Evolutionary conservation across 2,888 invertebrate genomes (phyloP).

Genomic region (Epirrhoe tristata): DNA sequence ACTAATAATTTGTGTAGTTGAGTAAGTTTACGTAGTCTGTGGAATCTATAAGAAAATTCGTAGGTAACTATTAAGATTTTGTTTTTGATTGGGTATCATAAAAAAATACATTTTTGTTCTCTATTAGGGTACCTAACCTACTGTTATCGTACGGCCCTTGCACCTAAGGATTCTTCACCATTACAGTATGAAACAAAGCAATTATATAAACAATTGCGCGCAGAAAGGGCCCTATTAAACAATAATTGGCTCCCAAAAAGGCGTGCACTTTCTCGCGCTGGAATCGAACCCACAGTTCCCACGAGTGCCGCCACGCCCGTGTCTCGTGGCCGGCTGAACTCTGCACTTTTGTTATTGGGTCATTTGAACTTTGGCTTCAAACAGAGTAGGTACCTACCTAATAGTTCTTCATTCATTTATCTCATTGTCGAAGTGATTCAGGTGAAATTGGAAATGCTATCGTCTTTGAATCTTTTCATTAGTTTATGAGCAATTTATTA

Average conservation of each 20-base stretch:
- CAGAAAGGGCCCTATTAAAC: constrained; percentile 38
- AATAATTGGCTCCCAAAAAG: constrained; percentile 52
- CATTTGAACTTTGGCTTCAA: constrained; percentile 11
- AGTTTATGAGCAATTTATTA: too few species aligned
- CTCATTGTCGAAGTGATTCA: background rate
- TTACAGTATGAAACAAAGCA: constrained; percentile 21
- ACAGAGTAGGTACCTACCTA: background rate
- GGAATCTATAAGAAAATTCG: too few species aligned
- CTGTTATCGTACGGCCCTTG: too few species aligned
- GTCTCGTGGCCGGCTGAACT: constrained; percentile 28
- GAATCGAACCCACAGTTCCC: constrained; percentile 48
- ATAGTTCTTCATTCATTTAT: background rate
- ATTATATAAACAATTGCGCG: constrained; percentile 23
- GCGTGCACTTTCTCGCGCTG: constrained; percentile 54
- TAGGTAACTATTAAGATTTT: too few species aligned
- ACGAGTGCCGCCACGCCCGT: constrained; percentile 47
- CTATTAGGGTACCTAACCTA: too few species aligned
- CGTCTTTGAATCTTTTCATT: background rate
- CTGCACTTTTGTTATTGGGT: constrained; percentile 28
- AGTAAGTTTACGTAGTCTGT: too few species aligned
- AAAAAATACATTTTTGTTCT: too few species aligned
- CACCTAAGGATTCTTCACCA: background rate
- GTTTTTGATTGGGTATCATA: too few species aligned
- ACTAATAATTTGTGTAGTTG: too few species aligned
- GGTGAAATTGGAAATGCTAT: background rate